Base-by-base conservation (phyloP, 2,888 invertebrate genomes). In the Macrophya annulata region DNA sequence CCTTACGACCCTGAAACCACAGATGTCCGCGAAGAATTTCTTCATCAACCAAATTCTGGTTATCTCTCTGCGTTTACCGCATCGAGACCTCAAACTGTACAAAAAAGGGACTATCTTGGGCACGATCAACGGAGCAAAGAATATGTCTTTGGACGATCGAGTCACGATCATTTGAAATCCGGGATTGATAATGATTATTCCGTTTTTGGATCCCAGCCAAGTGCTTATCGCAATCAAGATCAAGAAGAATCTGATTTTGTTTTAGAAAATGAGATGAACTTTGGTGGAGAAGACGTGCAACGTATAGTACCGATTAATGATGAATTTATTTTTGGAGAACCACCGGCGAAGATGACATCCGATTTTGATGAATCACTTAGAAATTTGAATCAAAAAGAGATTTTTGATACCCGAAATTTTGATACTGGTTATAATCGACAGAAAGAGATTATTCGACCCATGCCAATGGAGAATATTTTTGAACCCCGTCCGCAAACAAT, bases 151-250 rank as follows among this genome's bases (percentile, higher is more conserved):
- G 83, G n/a, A 17, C 45, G 40, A 40, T 25, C 48, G 48, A 48
- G 17, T 31, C 94, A 94, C 87, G 94, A 94, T 87, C 94, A 94
- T 88, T 91, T 94, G 74, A 94, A 94, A 96, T 90, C 96, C 95
- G 48, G 94, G 96, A 59, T 96, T 96, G 1, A 95, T 96, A 40
- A 94, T 95, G 74, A 93, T 94, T 85, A 95, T 95, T 85, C 95
- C 95, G 92, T 94, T 94, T 86, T 93, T 95, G 84, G 96, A 96
- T n/a, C 96, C 96, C 25, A 95, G 96, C 85, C 91, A 92, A 77
- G 86, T 87, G 79, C 83, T 68, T 68, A 68, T 68, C 21, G 25
- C 21, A n/a, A 45, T 21, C 31, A n/a, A 5, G 31, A 83, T 37
- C 51, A 21, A 25, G 25, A 48, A 51, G 45, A 21, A 68, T n/a